phyloP scores from a whole-genome alignment of 2,113 vertebrate species.

The Andinoacara biseriatus region DNA sequence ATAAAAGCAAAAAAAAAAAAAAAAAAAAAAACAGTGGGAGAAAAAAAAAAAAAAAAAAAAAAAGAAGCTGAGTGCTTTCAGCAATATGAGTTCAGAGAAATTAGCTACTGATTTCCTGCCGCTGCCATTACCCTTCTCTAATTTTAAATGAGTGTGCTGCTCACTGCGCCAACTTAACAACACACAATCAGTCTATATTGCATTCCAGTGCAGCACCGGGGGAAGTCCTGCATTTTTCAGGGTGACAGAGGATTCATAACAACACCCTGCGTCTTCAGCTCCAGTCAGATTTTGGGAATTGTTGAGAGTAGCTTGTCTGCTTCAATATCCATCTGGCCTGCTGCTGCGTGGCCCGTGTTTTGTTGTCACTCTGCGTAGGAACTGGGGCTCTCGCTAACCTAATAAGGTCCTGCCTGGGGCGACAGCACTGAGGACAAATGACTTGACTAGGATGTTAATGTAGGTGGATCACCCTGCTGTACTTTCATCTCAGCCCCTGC shows the following conservation, averaged over 20 bases:
- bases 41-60: slow-evolving; percentile 1
- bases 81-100: slow-evolving; percentile 23
- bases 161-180: background rate
- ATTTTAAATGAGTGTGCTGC: slow-evolving; percentile 26
- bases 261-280: slow-evolving; percentile 16
- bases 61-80: slow-evolving; percentile 11
- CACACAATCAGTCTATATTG: slow-evolving; percentile 13
- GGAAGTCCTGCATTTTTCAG: slow-evolving; percentile 49
- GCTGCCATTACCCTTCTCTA: slow-evolving; percentile 17
- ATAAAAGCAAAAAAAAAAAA: no score
- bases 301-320: slow-evolving; percentile 65
- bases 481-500: slow-evolving; percentile 52
- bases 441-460: slow-evolving; percentile 68
- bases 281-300: slow-evolving; percentile 48
- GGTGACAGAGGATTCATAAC: slow-evolving; percentile 25
- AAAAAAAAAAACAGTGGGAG: no score
- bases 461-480: slow-evolving; percentile 63
- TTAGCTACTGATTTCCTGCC: slow-evolving; percentile 25
- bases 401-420: slow-evolving; percentile 69
- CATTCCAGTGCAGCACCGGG: slow-evolving; percentile 13
- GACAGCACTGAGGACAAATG: slow-evolving; percentile 67
- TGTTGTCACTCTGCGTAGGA: slow-evolving; percentile 61
- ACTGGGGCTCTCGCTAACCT: slow-evolving; percentile 65
- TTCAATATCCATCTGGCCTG: slow-evolving; percentile 55
- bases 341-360: slow-evolving; percentile 57